Evolutionary conservation across 2,113 vertebrate species (phyloP).

Genomic region (Rissa tridactyla): DNA sequence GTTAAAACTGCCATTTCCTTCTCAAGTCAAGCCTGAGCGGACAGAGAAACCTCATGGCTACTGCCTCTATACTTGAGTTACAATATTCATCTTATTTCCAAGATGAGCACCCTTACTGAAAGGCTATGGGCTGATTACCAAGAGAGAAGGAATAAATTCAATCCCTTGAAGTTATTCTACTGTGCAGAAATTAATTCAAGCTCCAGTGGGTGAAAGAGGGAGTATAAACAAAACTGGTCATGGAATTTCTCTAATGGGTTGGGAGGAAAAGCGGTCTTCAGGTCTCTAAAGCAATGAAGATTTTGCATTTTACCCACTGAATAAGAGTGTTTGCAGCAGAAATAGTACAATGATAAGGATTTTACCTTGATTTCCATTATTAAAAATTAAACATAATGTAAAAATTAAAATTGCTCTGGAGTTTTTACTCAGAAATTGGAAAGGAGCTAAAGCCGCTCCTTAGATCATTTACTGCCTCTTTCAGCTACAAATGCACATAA

Average conservation of each 20-base stretch:
- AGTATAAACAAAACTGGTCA: background rate
- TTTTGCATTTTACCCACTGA: background rate
- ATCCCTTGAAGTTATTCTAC: background rate
- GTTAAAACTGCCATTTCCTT: slow-evolving; percentile 15
- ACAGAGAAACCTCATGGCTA: background rate
- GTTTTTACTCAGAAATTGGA: background rate
- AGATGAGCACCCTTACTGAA: background rate
- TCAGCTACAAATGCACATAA: background rate
- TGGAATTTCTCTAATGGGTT: background rate
- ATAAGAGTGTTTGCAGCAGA: background rate
- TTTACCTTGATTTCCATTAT: background rate
- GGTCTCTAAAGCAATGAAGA: background rate
- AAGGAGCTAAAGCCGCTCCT: background rate
- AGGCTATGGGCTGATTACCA: background rate
- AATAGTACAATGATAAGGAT: background rate
- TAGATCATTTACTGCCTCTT: background rate
- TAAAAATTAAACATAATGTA: background rate
- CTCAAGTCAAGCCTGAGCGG: slow-evolving; percentile 4
- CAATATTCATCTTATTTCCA: background rate
- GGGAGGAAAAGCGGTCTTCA: background rate
- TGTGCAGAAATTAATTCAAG: background rate
- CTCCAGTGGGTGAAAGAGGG: background rate
- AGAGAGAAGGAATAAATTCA: background rate
- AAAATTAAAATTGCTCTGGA: background rate
- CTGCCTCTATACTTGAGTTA: background rate